A percentile compares a stretch with the other conserved stretches of the same genome.
Evolutionary conservation across 2,113 vertebrate genomes (phyloP).

Genomic region (Brienomyrus brachyistius): DNA sequence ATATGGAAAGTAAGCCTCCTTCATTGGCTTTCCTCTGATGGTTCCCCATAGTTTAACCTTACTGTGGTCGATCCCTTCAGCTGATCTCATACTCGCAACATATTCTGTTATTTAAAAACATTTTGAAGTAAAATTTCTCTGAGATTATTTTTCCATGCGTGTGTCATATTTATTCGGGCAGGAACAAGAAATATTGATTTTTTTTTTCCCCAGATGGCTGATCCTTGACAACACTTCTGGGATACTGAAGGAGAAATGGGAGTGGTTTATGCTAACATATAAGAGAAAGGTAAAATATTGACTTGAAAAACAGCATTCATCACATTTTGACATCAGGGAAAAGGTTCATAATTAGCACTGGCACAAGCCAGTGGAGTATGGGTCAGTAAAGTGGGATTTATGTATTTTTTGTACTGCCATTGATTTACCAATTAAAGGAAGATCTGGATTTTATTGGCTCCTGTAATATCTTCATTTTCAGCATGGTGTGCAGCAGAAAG

Average conservation of each 20-base stretch:
- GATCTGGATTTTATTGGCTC: neutral
- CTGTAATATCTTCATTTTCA: neutral
- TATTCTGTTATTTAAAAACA: neutral
- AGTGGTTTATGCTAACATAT: neutral
- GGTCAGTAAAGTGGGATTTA: neutral
- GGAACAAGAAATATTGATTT: neutral
- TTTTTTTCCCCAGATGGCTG: neutral
- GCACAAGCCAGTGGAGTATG: neutral
- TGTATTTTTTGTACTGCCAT: neutral
- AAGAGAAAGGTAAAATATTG: neutral
- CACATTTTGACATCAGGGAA: neutral
- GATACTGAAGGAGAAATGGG: neutral
- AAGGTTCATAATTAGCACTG: neutral
- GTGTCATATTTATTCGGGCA: neutral
- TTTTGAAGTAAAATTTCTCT: neutral
- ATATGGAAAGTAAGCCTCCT: slow-evolving; percentile 23
- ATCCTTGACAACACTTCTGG: neutral
- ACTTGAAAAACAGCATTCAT: neutral
- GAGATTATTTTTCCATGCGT: neutral
- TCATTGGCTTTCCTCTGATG: neutral
- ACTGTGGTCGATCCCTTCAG: neutral
- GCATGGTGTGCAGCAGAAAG: neutral
- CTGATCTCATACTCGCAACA: neutral
- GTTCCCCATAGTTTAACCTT: neutral
- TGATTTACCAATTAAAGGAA: neutral